These are phyloP conservation scores for Artibeus lituratus DNA, from an alignment of 2,797 vertebrate genomes.

Conservation along the genomic window DNA sequence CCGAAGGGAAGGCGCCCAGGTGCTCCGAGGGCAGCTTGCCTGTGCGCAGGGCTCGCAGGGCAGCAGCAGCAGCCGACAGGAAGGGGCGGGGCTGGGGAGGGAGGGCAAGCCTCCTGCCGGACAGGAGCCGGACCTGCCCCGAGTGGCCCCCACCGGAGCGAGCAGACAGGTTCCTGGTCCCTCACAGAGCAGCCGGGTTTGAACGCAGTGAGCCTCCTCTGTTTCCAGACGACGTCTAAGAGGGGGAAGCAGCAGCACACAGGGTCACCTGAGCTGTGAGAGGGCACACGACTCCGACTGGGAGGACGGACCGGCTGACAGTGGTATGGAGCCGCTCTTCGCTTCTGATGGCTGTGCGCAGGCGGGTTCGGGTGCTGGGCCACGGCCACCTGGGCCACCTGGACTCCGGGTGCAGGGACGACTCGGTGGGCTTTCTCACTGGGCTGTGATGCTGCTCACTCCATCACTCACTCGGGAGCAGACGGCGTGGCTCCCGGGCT, in stretches of 20 bases:
- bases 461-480: background rate
- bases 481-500: background rate
- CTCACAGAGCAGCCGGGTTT: background rate
- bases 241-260: no score
- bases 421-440: background rate
- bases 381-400: no score
- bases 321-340: background rate
- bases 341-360: fast-evolving
- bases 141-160: no score
- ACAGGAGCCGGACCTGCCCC: background rate
- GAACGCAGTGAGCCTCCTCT: no score
- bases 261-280: no score
- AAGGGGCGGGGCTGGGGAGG: background rate
- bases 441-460: background rate
- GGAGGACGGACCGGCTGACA: no score
- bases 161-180: background rate
- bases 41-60: no score
- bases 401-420: background rate
- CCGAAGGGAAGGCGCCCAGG: no score
- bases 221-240: no score
- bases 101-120: no score
- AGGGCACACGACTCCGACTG: no score
- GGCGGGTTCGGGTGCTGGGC: fast-evolving
- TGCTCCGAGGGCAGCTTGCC: no score
- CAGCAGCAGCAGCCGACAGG: background rate